phyloP scores from a whole-genome alignment of 1,140 invertebrate genomes.

The Papilio dardanus region DNA sequence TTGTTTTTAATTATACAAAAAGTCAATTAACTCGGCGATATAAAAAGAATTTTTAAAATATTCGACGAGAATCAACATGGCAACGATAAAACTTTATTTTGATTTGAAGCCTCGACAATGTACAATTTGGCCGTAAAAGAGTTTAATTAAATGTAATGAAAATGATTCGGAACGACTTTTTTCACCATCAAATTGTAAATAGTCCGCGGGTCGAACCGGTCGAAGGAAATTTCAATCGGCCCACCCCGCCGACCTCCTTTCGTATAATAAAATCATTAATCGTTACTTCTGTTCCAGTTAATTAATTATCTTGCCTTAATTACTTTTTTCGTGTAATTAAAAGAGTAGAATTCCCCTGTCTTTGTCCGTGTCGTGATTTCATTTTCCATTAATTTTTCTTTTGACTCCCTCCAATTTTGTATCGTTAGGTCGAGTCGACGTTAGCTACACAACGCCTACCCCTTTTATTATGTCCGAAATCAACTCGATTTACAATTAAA shows the following conservation, averaged over 20 bases:
- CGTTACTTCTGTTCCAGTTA: slow-evolving; percentile 82
- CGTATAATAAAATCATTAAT: slow-evolving; percentile 83
- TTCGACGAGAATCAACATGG: slow-evolving; percentile 19
- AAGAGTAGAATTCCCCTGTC: slow-evolving; percentile 82
- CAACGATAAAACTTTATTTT: slow-evolving; percentile 35
- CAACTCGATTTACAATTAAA: slow-evolving; percentile 80
- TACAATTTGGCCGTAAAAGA: slow-evolving; percentile 38
- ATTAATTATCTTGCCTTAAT: slow-evolving; percentile 82
- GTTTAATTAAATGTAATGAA: slow-evolving; percentile 64
- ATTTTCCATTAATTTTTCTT: slow-evolving; percentile 82
- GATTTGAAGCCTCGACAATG: slow-evolving; percentile 33
- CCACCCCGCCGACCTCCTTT: slow-evolving; percentile 69
- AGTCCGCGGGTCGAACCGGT: slow-evolving; percentile 40
- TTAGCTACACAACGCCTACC: slow-evolving; percentile 73
- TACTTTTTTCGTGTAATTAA: slow-evolving; percentile 83
- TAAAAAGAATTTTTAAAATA: slow-evolving; percentile 25
- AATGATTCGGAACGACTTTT: slow-evolving; percentile 66
- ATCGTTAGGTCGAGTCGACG: slow-evolving; percentile 62
- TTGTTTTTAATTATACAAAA: slow-evolving; percentile 26
- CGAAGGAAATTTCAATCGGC: slow-evolving; percentile 74
- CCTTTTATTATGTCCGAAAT: slow-evolving; percentile 79
- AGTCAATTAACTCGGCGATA: slow-evolving; percentile 22
- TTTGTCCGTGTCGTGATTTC: slow-evolving; percentile 80
- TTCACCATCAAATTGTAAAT: slow-evolving; percentile 38
- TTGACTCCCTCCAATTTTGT: slow-evolving; percentile 77